Conservation (phyloP, 2,113 vertebrate genomes). For the Sitta europaea region DNA sequence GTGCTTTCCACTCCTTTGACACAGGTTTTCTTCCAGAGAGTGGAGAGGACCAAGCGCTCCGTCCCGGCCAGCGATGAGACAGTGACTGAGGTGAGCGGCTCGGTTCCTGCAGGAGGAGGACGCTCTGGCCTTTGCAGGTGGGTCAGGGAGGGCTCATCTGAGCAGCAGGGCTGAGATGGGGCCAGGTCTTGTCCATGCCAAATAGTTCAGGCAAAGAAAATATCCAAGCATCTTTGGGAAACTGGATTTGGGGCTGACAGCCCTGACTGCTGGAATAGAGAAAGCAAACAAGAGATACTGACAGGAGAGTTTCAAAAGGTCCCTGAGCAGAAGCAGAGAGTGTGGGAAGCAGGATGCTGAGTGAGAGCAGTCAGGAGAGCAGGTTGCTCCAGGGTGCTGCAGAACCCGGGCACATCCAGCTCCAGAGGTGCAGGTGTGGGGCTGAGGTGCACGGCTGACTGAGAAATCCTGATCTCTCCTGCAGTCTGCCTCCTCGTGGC, state of each 20-base stretch:
- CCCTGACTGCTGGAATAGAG: background rate
- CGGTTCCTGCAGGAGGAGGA: background rate
- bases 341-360: background rate
- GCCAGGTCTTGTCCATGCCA: background rate
- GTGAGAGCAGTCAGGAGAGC: background rate
- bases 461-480: background rate
- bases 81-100: background rate
- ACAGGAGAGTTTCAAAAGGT: background rate
- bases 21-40: slow-evolving; percentile 31
- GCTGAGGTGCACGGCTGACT: background rate
- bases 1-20: slow-evolving; percentile 29
- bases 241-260: background rate
- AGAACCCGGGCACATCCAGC: background rate
- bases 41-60: background rate
- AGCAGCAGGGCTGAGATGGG: background rate
- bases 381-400: background rate
- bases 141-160: background rate
- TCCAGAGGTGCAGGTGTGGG: background rate
- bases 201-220: background rate
- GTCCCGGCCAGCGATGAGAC: slow-evolving; percentile 8
- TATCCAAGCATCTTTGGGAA: background rate
- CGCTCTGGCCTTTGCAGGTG: background rate
- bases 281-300: background rate
- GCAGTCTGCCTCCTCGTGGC: background rate
- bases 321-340: background rate